Percentiles rank a stretch among this genome's conserved stretches.
Conservation (phyloP, 1,140 invertebrate genomes). For the Drosophila malerkotliana region DNA sequence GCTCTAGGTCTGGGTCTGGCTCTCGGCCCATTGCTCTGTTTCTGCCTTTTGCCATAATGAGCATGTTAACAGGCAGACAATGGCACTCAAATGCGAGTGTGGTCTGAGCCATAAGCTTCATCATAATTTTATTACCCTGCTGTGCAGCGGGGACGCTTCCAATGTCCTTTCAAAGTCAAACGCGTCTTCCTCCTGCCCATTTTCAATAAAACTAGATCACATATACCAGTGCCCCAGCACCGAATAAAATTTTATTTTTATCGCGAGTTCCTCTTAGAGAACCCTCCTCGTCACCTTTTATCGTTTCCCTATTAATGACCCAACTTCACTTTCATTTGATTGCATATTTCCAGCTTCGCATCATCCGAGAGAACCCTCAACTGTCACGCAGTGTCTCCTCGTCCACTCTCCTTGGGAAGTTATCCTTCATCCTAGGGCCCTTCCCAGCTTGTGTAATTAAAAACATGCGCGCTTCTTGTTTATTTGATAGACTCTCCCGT, state of each 20-base stretch:
- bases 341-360: conserved; percentile 44
- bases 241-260: conserved; percentile 71
- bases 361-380: conserved; percentile 52
- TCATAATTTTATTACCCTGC: conserved; percentile 79
- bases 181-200: conserved; percentile 28
- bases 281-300: conserved; percentile 18
- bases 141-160: conserved; percentile 57
- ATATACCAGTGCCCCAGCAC: conserved; percentile 32
- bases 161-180: conserved; percentile 79
- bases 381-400: conserved; percentile 51
- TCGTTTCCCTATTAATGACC: conserved; percentile 46
- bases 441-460: conserved; percentile 60
- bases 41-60: conserved; percentile 70
- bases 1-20: conserved; percentile 14
- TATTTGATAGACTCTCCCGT: conserved; percentile 60
- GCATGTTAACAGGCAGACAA: conserved; percentile 82
- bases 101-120: conserved; percentile 52
- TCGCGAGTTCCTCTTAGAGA: conserved; percentile 7
- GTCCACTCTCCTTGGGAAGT: conserved; percentile 13
- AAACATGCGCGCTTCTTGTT: conserved; percentile 58
- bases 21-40: conserved; percentile 27
- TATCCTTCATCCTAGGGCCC: conserved; percentile 18
- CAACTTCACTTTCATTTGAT: conserved; percentile 52
- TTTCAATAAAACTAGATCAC: conserved; percentile 70
- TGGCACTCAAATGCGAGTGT: conserved; percentile 68